A percentile compares a stretch with the other conserved stretches of the same genome.
phyloP scores from a whole-genome alignment of 2,888 invertebrate species.

The Choreutis nemorana region DNA sequence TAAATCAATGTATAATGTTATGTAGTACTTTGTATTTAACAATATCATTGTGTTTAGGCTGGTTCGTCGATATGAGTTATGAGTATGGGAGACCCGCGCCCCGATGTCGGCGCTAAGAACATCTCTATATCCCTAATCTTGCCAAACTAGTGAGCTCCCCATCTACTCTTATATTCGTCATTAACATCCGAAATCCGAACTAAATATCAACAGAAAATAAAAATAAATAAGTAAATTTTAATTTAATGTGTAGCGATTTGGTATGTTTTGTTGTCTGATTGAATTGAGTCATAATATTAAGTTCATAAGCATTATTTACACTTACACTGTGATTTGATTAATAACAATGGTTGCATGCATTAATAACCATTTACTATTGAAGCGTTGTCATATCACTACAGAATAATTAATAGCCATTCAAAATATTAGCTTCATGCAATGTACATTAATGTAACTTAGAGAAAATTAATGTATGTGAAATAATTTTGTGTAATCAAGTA shows the following conservation, averaged over 20 bases:
- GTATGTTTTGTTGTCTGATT: conserved; percentile 44
- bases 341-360: conserved; percentile 55
- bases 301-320: conserved; percentile 56
- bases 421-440: no score
- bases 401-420: no score
- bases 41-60: conserved; percentile 32
- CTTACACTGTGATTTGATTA: conserved; percentile 60
- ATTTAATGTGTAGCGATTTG: conserved; percentile 38
- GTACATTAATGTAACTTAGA: conserved; percentile 1
- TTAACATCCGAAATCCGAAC: no score
- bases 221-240: conserved; percentile 25
- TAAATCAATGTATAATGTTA: conserved; percentile 50
- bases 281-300: conserved; percentile 56
- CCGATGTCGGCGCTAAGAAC: conserved; percentile 1
- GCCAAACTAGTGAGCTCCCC: conserved; percentile 9
- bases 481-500: conserved; percentile 1
- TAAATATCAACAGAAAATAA: no score
- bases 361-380: conserved; percentile 19
- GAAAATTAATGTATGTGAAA: conserved; percentile 1
- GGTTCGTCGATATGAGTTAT: neutral
- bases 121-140: conserved; percentile 15
- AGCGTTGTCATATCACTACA: conserved; percentile 29
- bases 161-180: no score
- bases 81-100: neutral
- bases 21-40: conserved; percentile 53